Evolutionary conservation across 2,113 vertebrate genomes (phyloP).

Genomic region (Craseonycteris thonglongyai): DNA sequence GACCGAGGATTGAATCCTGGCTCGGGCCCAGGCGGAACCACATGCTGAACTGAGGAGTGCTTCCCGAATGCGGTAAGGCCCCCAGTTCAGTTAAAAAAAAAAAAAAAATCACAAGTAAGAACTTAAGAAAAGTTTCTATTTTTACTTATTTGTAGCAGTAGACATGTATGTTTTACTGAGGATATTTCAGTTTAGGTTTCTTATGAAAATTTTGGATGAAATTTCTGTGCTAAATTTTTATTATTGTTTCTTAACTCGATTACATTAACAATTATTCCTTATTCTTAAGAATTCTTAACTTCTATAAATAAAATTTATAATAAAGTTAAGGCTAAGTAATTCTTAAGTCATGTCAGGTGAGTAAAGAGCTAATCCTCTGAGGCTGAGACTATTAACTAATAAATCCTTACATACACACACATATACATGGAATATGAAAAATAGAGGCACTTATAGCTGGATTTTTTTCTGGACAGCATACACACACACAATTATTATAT

Average conservation of each 20-base stretch:
- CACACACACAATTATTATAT: too few relatives aligned
- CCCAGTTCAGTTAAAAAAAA: too few relatives aligned
- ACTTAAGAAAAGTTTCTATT: not conserved
- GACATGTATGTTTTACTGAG: not conserved
- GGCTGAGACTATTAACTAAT: not conserved
- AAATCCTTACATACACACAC: not conserved
- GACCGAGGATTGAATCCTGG: too few relatives aligned
- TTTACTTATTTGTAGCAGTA: not conserved
- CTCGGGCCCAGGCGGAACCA: too few relatives aligned
- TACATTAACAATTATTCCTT: not conserved
- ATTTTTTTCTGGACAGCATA: too few relatives aligned
- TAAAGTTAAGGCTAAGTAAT: slow-evolving; percentile 2
- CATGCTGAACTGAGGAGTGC: too few relatives aligned
- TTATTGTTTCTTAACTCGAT: not conserved
- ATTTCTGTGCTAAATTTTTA: not conserved
- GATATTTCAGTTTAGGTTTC: slow-evolving; percentile 1
- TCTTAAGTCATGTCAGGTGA: not conserved
- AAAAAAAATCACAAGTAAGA: too few relatives aligned
- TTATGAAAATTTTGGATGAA: not conserved
- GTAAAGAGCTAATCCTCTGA: not conserved
- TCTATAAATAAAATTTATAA: slow-evolving; percentile 4
- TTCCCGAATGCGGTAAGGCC: too few relatives aligned
- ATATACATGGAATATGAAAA: too few relatives aligned
- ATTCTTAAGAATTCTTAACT: slow-evolving; percentile 21
- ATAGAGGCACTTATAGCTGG: too few relatives aligned